A percentile compares a stretch with the other conserved stretches of the same genome.
Evolutionary conservation across 2,888 invertebrate genomes (phyloP).

Genomic region (Dendrolimus pini): DNA sequence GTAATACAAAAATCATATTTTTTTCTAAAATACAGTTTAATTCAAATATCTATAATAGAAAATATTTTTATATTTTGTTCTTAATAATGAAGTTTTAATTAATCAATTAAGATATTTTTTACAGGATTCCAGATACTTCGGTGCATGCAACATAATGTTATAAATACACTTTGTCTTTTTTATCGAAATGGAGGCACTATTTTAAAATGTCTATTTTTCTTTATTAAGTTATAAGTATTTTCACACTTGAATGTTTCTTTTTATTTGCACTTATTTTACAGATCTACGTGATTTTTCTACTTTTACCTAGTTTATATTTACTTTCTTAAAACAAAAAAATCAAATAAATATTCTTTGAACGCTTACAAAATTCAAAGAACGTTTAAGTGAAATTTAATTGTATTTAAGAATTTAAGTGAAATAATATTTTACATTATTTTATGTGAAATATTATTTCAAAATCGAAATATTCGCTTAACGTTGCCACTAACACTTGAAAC

Average conservation of each 20-base stretch:
- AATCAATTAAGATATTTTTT: conserved; percentile 20
- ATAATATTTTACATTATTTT: conserved; percentile 13
- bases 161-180: conserved; percentile 21
- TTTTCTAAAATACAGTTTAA: not conserved
- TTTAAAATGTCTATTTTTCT: conserved; percentile 63
- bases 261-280: conserved; percentile 23
- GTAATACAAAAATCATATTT: too few species aligned
- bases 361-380: too few species aligned
- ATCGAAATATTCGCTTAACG: conserved; percentile 20
- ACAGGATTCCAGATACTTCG: conserved; percentile 23
- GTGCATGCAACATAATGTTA: conserved; percentile 27
- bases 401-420: conserved; percentile 5
- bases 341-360: too few species aligned
- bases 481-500: conserved; percentile 51
- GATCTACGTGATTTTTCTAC: conserved; percentile 13
- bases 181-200: conserved; percentile 66
- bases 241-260: conserved; percentile 12
- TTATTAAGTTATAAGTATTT: conserved; percentile 11
- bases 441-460: conserved; percentile 31
- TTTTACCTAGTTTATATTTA: conserved; percentile 11
- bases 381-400: too few species aligned
- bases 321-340: too few species aligned
- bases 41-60: too few species aligned
- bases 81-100: too few species aligned
- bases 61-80: too few species aligned